Evolutionary conservation across 2,888 invertebrate genomes (phyloP).

Genomic region (Physocephala rufipes): DNA sequence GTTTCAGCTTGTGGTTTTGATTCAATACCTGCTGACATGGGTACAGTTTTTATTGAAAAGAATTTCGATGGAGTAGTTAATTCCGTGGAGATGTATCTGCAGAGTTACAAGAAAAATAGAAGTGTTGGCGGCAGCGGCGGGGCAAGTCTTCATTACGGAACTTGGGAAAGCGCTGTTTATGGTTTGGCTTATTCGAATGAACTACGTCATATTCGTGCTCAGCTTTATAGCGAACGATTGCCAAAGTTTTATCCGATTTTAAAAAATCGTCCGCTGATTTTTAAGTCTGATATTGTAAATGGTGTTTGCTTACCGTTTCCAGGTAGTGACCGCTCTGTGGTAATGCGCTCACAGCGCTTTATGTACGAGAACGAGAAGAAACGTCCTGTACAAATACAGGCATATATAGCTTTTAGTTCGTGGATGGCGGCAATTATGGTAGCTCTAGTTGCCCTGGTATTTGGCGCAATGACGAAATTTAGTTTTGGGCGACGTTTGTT

Average conservation of each 20-base stretch:
- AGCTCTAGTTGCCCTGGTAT: slow-evolving; percentile 70
- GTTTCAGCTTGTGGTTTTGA: slow-evolving; percentile 95
- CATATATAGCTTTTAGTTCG: slow-evolving; percentile 75
- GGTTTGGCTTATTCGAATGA: slow-evolving; percentile 75
- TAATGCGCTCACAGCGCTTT: slow-evolving; percentile 82
- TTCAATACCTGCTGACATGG: slow-evolving; percentile 89
- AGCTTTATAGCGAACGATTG: slow-evolving; percentile 74
- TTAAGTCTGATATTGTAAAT: slow-evolving; percentile 65
- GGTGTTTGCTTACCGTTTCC: slow-evolving; percentile 81
- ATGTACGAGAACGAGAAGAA: slow-evolving; percentile 74
- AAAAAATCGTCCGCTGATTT: slow-evolving; percentile 68
- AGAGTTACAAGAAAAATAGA: slow-evolving; percentile 56
- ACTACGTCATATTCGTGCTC: slow-evolving; percentile 72
- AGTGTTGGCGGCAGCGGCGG: slow-evolving; percentile 59
- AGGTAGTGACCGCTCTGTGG: slow-evolving; percentile 84
- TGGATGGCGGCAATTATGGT: slow-evolving; percentile 68
- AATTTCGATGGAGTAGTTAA: slow-evolving; percentile 81
- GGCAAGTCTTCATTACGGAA: slow-evolving; percentile 79
- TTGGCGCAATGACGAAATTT: slow-evolving; percentile 72
- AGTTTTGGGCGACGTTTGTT: slow-evolving; percentile 73
- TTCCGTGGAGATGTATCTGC: slow-evolving; percentile 78
- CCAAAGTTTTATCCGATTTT: slow-evolving; percentile 74
- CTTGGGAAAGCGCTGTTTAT: slow-evolving; percentile 89
- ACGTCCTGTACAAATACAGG: slow-evolving; percentile 81
- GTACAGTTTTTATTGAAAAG: slow-evolving; percentile 79